These are phyloP conservation scores for Panagrolaimus sp. DNA, from an alignment of 1,140 invertebrate species.

Conservation along the genomic window DNA sequence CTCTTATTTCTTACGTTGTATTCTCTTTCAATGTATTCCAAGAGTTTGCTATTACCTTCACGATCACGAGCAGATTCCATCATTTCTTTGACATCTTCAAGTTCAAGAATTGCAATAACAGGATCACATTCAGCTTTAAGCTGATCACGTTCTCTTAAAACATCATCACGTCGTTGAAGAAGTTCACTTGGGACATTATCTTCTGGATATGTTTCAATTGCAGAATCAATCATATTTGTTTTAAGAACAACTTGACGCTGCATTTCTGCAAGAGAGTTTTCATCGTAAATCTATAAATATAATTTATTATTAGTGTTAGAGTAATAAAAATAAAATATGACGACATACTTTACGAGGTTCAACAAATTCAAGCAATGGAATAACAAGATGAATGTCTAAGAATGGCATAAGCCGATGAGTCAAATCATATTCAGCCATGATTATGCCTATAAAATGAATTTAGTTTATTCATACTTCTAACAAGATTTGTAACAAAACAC, in stretches of 20 bases:
- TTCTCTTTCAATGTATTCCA: slow-evolving; percentile 77
- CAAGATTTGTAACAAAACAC: neutral
- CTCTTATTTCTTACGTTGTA: slow-evolving; percentile 66
- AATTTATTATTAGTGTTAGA: neutral
- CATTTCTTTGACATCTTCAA: slow-evolving; percentile 80
- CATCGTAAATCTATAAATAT: slow-evolving; percentile 78
- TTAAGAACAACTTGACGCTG: slow-evolving; percentile 90
- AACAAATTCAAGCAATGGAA: slow-evolving; percentile 91
- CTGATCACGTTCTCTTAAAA: slow-evolving; percentile 75
- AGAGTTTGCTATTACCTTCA: slow-evolving; percentile 69
- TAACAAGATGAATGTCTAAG: slow-evolving; percentile 92
- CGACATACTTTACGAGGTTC: slow-evolving; percentile 79
- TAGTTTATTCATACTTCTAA: neutral
- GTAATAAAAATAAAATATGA: slow-evolving; percentile 4
- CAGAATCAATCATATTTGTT: slow-evolving; percentile 99
- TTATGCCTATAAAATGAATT: neutral
- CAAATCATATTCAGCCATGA: slow-evolving; percentile 88
- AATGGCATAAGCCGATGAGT: slow-evolving; percentile 86
- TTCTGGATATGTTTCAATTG: slow-evolving; percentile 76
- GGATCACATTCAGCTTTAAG: slow-evolving; percentile 77
- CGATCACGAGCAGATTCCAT: slow-evolving; percentile 66
- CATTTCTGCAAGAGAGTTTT: slow-evolving; percentile 79
- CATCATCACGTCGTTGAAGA: slow-evolving; percentile 71
- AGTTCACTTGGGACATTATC: slow-evolving; percentile 63
- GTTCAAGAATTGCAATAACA: slow-evolving; percentile 75